Evolutionary conservation across 2,113 vertebrate genomes (phyloP).

Genomic region (Lucifuga dentata): DNA sequence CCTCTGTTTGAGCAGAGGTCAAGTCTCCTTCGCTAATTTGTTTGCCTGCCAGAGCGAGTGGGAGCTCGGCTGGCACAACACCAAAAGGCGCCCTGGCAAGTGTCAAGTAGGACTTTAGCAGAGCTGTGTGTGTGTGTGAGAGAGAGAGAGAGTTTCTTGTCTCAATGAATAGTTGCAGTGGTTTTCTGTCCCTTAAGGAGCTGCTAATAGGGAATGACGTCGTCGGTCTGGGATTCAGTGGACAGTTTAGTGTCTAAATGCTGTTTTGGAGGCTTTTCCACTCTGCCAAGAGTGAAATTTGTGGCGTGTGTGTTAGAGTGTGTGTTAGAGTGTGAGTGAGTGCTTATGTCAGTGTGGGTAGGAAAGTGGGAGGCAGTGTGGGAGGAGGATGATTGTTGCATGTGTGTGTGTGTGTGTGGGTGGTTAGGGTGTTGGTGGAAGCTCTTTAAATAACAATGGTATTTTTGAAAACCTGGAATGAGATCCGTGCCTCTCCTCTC

Average conservation of each 20-base stretch:
- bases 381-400: slow-evolving; percentile 64
- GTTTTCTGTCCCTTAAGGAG: slow-evolving; percentile 25
- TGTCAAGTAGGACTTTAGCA: slow-evolving; percentile 25
- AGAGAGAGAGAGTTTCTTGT: not conserved
- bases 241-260: slow-evolving; percentile 45
- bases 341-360: slow-evolving; percentile 44
- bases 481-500: slow-evolving; percentile 31
- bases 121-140: not conserved
- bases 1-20: slow-evolving; percentile 66
- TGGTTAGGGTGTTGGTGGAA: slow-evolving; percentile 49
- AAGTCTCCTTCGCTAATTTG: slow-evolving; percentile 66
- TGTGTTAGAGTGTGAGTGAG: slow-evolving; percentile 1
- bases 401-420: slow-evolving; percentile 47
- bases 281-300: slow-evolving; percentile 30
- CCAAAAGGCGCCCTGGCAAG: slow-evolving; percentile 8
- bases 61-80: slow-evolving; percentile 16
- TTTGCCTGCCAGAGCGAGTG: slow-evolving; percentile 48
- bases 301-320: slow-evolving; percentile 15
- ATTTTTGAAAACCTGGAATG: slow-evolving; percentile 59
- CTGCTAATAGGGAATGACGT: slow-evolving; percentile 34
- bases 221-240: slow-evolving; percentile 40
- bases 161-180: slow-evolving; percentile 5
- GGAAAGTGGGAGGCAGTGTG: slow-evolving; percentile 54
- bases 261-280: slow-evolving; percentile 51
- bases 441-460: slow-evolving; percentile 68